Percentiles rank a stretch among this genome's conserved stretches.
Evolutionary conservation across 2,888 invertebrate genomes (phyloP).

Genomic region (Sepioteuthis lessoniana): DNA sequence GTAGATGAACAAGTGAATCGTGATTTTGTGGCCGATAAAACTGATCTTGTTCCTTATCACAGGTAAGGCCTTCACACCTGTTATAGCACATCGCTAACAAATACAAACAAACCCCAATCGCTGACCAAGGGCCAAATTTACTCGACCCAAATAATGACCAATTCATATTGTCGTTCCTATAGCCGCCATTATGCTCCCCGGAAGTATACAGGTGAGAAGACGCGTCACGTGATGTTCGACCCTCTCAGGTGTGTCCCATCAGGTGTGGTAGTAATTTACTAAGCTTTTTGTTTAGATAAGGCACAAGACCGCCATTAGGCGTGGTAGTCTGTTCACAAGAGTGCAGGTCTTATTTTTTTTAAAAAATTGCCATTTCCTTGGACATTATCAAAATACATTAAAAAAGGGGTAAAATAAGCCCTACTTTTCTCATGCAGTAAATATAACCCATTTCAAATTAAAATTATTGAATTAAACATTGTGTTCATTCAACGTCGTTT

Average conservation of each 20-base stretch:
- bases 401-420: too few relatives aligned
- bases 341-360: too few relatives aligned
- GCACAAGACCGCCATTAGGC: too few relatives aligned
- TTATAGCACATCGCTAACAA: neutral
- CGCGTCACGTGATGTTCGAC: neutral
- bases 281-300: too few relatives aligned
- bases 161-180: neutral
- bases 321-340: too few relatives aligned
- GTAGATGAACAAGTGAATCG: neutral
- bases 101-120: neutral
- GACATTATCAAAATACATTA: too few relatives aligned
- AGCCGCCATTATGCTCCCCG: neutral
- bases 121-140: neutral
- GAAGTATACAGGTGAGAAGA: neutral
- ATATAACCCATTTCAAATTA: too few relatives aligned
- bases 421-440: too few relatives aligned
- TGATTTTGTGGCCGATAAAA: neutral
- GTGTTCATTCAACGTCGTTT: too few relatives aligned
- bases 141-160: neutral
- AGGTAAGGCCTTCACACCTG: neutral
- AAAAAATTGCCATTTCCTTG: too few relatives aligned
- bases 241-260: neutral
- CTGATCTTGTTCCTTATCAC: neutral
- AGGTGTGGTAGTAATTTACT: neutral
- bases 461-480: too few relatives aligned